Percentiles rank a stretch among this genome's conserved stretches.
Evolutionary conservation across 2,797 vertebrate species (phyloP).

Genomic region (Smutsia temminckii): DNA sequence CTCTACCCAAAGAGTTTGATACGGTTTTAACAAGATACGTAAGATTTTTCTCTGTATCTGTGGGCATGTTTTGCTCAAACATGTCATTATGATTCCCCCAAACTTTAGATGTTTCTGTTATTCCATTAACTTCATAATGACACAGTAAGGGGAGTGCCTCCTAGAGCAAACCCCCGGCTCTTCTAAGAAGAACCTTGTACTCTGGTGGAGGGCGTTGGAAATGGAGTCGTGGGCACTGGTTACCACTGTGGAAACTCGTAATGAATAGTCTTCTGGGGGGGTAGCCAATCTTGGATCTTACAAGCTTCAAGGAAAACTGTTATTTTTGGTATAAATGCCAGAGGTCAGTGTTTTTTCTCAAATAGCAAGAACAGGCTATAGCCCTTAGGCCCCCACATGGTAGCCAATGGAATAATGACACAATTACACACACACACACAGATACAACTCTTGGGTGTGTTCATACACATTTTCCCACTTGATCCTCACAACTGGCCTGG

Average conservation of each 20-base stretch:
- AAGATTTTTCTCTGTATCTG: not conserved
- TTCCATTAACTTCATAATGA: not conserved
- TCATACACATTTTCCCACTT: not conserved
- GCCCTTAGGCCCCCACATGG: too few species aligned
- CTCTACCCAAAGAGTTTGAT: not conserved
- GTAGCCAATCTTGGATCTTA: not conserved
- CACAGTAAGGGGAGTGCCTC: not conserved
- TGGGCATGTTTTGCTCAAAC: not conserved
- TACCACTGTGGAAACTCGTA: not conserved
- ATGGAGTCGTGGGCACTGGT: too few species aligned
- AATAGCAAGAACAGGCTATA: not conserved
- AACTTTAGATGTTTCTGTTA: not conserved
- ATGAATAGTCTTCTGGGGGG: too few species aligned
- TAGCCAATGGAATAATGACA: not conserved
- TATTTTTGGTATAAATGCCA: not conserved
- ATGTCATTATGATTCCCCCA: not conserved
- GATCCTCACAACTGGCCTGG: not conserved
- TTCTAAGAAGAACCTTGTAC: not conserved
- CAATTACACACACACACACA: not conserved
- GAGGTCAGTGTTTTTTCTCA: not conserved
- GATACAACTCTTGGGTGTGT: too few species aligned
- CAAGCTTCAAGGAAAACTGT: not conserved
- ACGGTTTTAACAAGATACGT: not conserved
- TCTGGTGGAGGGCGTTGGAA: not conserved
- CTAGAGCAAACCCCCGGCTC: not conserved